Evolutionary conservation across 2,888 invertebrate species (phyloP).

Genomic region (Chrysolina oricalcia): DNA sequence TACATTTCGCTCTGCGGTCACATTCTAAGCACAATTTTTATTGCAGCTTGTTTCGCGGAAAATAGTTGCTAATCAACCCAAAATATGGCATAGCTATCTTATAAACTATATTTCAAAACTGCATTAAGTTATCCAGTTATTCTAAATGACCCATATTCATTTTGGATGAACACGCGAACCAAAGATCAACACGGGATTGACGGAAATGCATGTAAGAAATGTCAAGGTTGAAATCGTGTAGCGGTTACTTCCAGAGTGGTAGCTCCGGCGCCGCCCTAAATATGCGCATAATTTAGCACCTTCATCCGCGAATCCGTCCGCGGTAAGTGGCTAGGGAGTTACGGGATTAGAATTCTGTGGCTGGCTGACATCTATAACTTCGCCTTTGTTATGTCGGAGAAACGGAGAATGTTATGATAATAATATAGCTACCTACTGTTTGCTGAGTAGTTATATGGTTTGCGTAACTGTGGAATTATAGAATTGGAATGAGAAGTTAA

Average conservation of each 20-base stretch:
- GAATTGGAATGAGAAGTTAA: background rate
- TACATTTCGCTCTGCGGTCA: too few species aligned
- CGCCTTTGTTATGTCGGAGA: slow-evolving; percentile 3
- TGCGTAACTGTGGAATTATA: background rate
- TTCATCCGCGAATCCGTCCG: slow-evolving; percentile 20
- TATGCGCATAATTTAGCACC: slow-evolving; percentile 31
- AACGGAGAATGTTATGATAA: background rate
- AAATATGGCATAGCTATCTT: too few species aligned
- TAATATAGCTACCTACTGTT: too few species aligned
- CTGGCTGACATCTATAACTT: slow-evolving; percentile 20
- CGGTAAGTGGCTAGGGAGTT: slow-evolving; percentile 1
- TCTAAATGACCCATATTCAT: too few species aligned
- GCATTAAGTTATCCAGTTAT: too few species aligned
- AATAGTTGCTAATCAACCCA: too few species aligned
- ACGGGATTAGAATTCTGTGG: slow-evolving; percentile 19
- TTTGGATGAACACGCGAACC: too few species aligned
- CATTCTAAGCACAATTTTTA: too few species aligned
- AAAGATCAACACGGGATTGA: too few species aligned
- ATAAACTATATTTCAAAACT: too few species aligned
- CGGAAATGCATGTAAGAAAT: background rate
- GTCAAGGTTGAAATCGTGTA: background rate
- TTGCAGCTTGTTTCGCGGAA: too few species aligned
- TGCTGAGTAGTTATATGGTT: background rate
- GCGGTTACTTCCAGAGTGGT: background rate
- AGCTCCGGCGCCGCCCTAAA: background rate